Evolutionary conservation across 2,113 vertebrate genomes (phyloP).

Genomic region (Forbesichthys agassizii): DNA sequence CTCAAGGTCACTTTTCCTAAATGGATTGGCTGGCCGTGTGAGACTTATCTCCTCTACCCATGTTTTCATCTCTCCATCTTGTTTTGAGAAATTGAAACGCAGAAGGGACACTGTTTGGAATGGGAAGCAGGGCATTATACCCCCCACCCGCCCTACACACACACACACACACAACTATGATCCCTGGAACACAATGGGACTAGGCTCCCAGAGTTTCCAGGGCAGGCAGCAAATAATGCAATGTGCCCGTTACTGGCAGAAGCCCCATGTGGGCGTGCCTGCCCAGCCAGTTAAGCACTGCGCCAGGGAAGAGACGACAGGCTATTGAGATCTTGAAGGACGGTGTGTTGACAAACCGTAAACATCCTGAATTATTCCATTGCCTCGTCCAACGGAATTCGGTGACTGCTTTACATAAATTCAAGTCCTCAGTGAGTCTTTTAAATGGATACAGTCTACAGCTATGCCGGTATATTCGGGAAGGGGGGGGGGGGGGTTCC

Average conservation of each 20-base stretch:
- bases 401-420: slow-evolving; percentile 3
- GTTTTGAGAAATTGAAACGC: slow-evolving; percentile 41
- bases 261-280: slow-evolving; percentile 48
- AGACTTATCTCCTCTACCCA: slow-evolving; percentile 50
- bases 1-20: slow-evolving; percentile 25
- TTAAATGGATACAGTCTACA: too few relatives aligned
- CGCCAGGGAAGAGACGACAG: slow-evolving; percentile 55
- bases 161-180: slow-evolving; percentile 54
- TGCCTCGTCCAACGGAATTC: neutral
- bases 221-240: slow-evolving; percentile 64
- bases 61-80: slow-evolving; percentile 37
- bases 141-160: slow-evolving; percentile 50
- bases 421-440: too few relatives aligned
- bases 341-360: slow-evolving; percentile 1
- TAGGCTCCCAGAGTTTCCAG: slow-evolving; percentile 44
- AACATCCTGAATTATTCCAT: neutral
- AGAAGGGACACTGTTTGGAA: slow-evolving; percentile 47
- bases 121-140: slow-evolving; percentile 47
- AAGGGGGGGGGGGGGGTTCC: too few relatives aligned
- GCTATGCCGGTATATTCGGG: too few relatives aligned
- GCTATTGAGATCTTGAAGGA: slow-evolving; percentile 1
- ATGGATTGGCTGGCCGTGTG: slow-evolving; percentile 34
- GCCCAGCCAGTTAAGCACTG: slow-evolving; percentile 51
- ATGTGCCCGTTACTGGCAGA: slow-evolving; percentile 63
- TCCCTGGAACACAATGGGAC: slow-evolving; percentile 60